Percentiles rank a stretch among this genome's conserved stretches.
These are phyloP conservation scores for Cacoxenus indagator DNA, from an alignment of 2,888 invertebrate genomes.

Conservation along the genomic window DNA sequence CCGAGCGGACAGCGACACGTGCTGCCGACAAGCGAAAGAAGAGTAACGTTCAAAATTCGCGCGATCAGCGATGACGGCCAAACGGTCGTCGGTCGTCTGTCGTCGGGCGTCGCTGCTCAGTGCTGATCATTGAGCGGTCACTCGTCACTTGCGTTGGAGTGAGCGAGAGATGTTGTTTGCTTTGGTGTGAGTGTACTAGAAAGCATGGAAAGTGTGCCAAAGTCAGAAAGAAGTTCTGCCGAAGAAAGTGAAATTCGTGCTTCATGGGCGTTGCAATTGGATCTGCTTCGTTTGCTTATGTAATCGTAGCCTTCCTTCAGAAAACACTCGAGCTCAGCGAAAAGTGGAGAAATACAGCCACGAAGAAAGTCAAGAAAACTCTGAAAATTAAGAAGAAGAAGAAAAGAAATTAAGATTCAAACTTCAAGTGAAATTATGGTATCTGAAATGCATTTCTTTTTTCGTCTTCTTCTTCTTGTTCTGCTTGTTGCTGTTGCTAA, in stretches of 20 bases:
- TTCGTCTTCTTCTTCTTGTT: too few relatives aligned
- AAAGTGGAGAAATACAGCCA: slow-evolving; percentile 49
- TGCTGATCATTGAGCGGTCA: slow-evolving; percentile 57
- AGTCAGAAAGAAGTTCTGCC: not conserved
- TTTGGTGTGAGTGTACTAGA: slow-evolving; percentile 44
- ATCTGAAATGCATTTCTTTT: not conserved
- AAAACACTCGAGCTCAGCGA: slow-evolving; percentile 49
- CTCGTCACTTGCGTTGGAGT: slow-evolving; percentile 24
- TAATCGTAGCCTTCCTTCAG: slow-evolving; percentile 50
- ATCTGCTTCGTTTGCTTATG: slow-evolving; percentile 26
- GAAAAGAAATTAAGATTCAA: not conserved
- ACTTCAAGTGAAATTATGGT: slow-evolving; percentile 50
- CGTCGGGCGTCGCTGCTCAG: not conserved
- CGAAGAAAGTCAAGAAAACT: slow-evolving; percentile 39
- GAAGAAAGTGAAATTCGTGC: not conserved
- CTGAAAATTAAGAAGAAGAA: slow-evolving; percentile 28
- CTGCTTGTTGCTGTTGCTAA: too few relatives aligned
- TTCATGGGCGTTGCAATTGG: slow-evolving; percentile 14
- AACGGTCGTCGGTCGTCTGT: too few relatives aligned
- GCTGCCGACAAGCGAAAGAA: slow-evolving; percentile 33
- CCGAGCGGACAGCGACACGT: slow-evolving; percentile 49
- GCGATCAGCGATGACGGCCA: slow-evolving; percentile 49
- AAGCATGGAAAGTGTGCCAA: slow-evolving; percentile 34
- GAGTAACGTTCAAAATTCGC: slow-evolving; percentile 34
- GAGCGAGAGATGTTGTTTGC: not conserved